phyloP scores from a whole-genome alignment of 2,888 invertebrate genomes.

The Acrocyrtus sp. region DNA sequence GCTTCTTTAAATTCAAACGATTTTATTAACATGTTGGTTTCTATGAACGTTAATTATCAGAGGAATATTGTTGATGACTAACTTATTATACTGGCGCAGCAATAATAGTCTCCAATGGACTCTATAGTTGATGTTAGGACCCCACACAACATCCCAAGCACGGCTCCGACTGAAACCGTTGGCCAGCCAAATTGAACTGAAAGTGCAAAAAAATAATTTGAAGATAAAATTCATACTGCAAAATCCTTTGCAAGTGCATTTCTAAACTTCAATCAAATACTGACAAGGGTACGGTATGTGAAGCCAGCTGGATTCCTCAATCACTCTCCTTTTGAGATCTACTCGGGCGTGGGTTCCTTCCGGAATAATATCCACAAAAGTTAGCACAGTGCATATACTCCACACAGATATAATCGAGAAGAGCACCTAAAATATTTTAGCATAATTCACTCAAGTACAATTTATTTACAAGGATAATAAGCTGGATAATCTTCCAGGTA shows the following conservation, averaged over 20 bases:
- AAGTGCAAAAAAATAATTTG: too few relatives aligned
- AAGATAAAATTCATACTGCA: too few relatives aligned
- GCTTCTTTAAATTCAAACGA: constrained; percentile 64
- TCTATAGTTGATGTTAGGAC: constrained; percentile 65
- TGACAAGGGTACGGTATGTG: constrained; percentile 82
- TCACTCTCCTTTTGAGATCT: constrained; percentile 76
- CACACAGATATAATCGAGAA: constrained; percentile 81
- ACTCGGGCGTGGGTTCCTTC: constrained; percentile 78
- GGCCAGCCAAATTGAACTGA: constrained; percentile 81
- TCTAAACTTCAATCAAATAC: too few relatives aligned
- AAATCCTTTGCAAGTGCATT: too few relatives aligned
- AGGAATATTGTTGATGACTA: constrained; percentile 22
- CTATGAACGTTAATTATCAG: neutral
- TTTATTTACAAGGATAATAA: too few relatives aligned
- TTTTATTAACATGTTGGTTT: neutral
- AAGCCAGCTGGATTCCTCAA: constrained; percentile 81
- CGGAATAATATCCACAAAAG: constrained; percentile 73
- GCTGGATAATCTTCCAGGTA: too few relatives aligned
- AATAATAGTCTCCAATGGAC: constrained; percentile 70
- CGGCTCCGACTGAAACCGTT: constrained; percentile 71
- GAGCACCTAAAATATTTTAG: constrained; percentile 71
- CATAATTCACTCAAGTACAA: too few relatives aligned
- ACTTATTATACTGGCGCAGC: constrained; percentile 69
- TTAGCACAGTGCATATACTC: constrained; percentile 78
- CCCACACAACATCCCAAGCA: constrained; percentile 65